Percentiles rank a stretch among this genome's conserved stretches.
Conservation (phyloP, 2,113 vertebrate species). For the Prietella phreatophila region DNA sequence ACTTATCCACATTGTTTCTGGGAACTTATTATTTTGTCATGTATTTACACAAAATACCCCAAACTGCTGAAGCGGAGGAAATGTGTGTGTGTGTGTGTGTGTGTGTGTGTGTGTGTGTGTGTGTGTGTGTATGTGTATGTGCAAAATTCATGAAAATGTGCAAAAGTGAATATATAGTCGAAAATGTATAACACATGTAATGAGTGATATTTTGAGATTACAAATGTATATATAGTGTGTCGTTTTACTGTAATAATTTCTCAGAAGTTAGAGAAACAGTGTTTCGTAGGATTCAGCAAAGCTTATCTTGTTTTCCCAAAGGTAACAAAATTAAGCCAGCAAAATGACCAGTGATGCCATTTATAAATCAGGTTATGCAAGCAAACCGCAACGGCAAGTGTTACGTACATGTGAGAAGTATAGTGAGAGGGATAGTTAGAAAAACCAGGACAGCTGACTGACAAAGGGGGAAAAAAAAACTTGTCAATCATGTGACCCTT, state of each 20-base stretch:
- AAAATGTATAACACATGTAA: not conserved
- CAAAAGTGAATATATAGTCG: not conserved
- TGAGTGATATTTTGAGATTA: not conserved
- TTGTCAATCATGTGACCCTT: slow-evolving; percentile 38
- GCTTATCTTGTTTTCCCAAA: not conserved
- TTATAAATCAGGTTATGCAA: slow-evolving; percentile 27
- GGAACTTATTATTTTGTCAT: not conserved
- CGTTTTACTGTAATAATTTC: not conserved
- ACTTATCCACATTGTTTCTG: not conserved
- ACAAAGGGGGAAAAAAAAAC: slow-evolving; percentile 8
- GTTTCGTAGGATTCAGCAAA: not conserved
- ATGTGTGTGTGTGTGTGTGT: no score
- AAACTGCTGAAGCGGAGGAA: not conserved
- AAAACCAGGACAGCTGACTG: slow-evolving; percentile 46
- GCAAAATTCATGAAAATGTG: not conserved
- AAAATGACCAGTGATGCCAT: slow-evolving; percentile 20
- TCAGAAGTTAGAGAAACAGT: not conserved
- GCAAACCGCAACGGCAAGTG: slow-evolving; percentile 20
- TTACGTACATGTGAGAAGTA: not conserved
- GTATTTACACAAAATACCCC: not conserved
- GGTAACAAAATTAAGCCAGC: not conserved
- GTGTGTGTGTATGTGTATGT: no score
- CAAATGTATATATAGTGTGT: not conserved
- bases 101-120: no score
- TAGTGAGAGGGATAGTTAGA: not conserved